Evolutionary conservation across 2,797 vertebrate genomes (phyloP), one percentile per base, ranked within the genome.

Genomic region (Mormyrus proboscirostris): DNA sequence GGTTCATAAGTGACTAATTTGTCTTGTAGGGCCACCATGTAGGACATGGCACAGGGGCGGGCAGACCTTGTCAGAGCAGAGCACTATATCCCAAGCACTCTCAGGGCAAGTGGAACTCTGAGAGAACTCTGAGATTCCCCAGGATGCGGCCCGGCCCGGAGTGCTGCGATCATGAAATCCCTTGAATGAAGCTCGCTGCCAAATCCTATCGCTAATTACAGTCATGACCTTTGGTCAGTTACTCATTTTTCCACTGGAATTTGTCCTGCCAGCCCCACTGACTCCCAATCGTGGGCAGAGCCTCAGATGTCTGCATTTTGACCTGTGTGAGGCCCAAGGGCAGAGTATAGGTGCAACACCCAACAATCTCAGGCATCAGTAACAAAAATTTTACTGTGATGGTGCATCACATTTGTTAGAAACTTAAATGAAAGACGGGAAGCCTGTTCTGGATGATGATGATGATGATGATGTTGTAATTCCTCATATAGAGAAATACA

Each of bases 291-390:
- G 65, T 65, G 59, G 59, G 22, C 10, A 9, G 62, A 29, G 25
- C 25, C 62, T 69, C 62, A 69, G 62, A 69, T 29, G 9, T 29
- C 62, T 33, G 62, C 62, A 9, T 69, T 69, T 25, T 69, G 47
- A 16, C 86, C 57, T 88, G 79, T 69, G 85, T 76, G 62, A 44
- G 69, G 57, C 41, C 84, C 57, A 38, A 89, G 69, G 90, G 91
- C 89, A 51, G 85, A 85, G 90, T 88, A 91, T 93, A 94, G 93
- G 93, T 94, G 90, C 92, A n/a, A 29, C 73, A 90, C 38, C 25
- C 41, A 44, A 94, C 91, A 91, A 73, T 88, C 69, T 57, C 88
- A 92, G 89, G 88, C 88, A 89, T 90, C 91, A 88, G 89, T 92
- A 93, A 92, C 90, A 90, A 50, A 50, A 12, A 65, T 33, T n/a